These are phyloP conservation scores for Incurvaria masculella DNA, from an alignment of 2,888 invertebrate species.

Conservation along the genomic window DNA sequence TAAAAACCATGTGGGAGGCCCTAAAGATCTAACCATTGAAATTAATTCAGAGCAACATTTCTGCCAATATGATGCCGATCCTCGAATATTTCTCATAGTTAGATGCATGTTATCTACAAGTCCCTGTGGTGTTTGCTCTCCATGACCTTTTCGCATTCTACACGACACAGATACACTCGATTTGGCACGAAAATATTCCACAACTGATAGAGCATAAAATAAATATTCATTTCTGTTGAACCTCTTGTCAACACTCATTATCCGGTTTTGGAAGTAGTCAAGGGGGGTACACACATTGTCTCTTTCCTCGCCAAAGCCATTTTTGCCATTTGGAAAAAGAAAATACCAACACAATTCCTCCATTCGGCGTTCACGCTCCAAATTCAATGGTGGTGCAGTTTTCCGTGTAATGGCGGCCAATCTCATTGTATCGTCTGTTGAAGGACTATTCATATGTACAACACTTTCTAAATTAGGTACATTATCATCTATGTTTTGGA, in stretches of 20 bases:
- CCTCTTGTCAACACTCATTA: constrained; percentile 7
- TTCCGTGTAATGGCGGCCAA: background rate
- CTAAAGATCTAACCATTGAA: constrained; percentile 23
- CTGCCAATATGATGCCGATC: constrained; percentile 21
- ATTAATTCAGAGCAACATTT: constrained; percentile 21
- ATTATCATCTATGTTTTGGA: constrained; percentile 7
- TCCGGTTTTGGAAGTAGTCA: constrained; percentile 8
- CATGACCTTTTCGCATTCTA: constrained; percentile 18
- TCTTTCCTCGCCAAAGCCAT: constrained; percentile 11
- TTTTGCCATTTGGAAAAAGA: constrained; percentile 9
- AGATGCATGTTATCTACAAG: constrained; percentile 23
- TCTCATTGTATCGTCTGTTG: background rate
- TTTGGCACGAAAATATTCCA: constrained; percentile 20
- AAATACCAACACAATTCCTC: constrained; percentile 9
- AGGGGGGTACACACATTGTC: background rate
- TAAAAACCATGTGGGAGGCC: constrained; percentile 24
- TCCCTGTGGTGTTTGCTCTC: constrained; percentile 9
- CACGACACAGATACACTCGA: constrained; percentile 21
- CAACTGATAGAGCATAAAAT: constrained; percentile 23
- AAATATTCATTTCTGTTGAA: constrained; percentile 18
- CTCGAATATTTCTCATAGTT: constrained; percentile 23
- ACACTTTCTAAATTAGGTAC: constrained; percentile 8
- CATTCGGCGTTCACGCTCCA: constrained; percentile 7
- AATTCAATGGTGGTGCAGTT: constrained; percentile 6
- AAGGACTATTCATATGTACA: constrained; percentile 3